Evolutionary conservation across 2,888 invertebrate genomes (phyloP).

Genomic region (Drosophila gaucha): DNA sequence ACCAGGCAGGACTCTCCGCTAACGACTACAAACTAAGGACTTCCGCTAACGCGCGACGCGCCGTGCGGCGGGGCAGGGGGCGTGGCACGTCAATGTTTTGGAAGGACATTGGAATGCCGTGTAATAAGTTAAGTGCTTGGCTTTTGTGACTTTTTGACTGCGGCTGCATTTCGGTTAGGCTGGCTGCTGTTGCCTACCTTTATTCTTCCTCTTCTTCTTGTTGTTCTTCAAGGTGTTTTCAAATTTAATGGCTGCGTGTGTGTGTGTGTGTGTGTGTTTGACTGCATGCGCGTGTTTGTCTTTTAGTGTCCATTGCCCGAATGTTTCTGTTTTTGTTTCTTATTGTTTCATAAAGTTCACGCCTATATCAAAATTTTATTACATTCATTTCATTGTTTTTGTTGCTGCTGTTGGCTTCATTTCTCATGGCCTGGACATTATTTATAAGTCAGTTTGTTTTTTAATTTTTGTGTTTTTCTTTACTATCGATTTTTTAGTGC

Average conservation of each 20-base stretch:
- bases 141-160: slow-evolving; percentile 69
- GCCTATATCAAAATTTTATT: slow-evolving; percentile 78
- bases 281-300: slow-evolving; percentile 74
- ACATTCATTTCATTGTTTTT: slow-evolving; percentile 22
- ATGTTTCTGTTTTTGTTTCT: slow-evolving; percentile 15
- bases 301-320: slow-evolving; percentile 50
- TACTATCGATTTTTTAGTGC: slow-evolving; percentile 71
- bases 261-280: slow-evolving; percentile 29
- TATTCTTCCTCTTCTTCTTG: slow-evolving; percentile 14
- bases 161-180: slow-evolving; percentile 46
- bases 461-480: slow-evolving; percentile 70
- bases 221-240: slow-evolving; percentile 68
- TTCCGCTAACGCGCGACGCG: slow-evolving; percentile 51
- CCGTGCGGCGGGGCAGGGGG: not conserved
- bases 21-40: slow-evolving; percentile 73
- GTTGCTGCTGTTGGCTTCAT: slow-evolving; percentile 17
- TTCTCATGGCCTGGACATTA: slow-evolving; percentile 51
- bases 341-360: slow-evolving; percentile 73
- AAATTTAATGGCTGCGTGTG: slow-evolving; percentile 59
- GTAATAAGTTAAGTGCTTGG: slow-evolving; percentile 80
- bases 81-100: slow-evolving; percentile 33
- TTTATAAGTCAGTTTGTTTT: slow-evolving; percentile 68
- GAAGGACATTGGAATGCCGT: slow-evolving; percentile 70
- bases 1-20: slow-evolving; percentile 28
- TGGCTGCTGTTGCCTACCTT: slow-evolving; percentile 17